phyloP scores from a whole-genome alignment of 2,797 vertebrate species.

The Tauraco hartlaubi region DNA sequence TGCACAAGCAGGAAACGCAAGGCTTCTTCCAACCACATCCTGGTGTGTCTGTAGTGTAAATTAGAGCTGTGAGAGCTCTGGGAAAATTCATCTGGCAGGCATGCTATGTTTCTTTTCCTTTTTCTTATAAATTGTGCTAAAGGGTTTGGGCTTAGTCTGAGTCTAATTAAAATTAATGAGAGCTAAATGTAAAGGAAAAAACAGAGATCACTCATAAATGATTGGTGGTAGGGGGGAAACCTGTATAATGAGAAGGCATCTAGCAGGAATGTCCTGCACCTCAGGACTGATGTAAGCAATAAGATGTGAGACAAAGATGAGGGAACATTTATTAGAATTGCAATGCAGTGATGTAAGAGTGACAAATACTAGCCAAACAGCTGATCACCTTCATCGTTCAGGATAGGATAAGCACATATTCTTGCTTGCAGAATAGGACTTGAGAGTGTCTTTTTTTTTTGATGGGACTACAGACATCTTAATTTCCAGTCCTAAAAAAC shows the following conservation, averaged over 20 bases:
- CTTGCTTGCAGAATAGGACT: not conserved
- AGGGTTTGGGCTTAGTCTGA: not conserved
- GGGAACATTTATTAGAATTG: not conserved
- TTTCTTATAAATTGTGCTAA: conserved; percentile 40
- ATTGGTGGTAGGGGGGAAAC: not conserved
- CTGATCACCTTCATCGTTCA: not conserved
- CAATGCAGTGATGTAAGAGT: not conserved
- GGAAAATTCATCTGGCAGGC: conserved; percentile 73
- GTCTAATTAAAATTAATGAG: conserved; percentile 33
- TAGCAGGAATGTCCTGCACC: not conserved
- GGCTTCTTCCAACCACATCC: conserved; percentile 72
- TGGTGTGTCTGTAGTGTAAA: conserved; percentile 69
- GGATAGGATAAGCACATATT: not conserved
- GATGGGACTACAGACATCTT: not conserved
- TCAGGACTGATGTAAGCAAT: not conserved
- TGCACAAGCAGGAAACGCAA: conserved; percentile 73
- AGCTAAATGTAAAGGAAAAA: not conserved
- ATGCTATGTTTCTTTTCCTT: conserved; percentile 29
- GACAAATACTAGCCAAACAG: not conserved
- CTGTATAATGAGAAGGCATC: not conserved
- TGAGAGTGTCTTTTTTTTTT: not conserved
- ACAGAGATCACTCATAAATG: not conserved
- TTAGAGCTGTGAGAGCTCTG: conserved; percentile 69
- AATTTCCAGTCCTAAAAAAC: conserved; percentile 4
- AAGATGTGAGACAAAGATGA: not conserved